A percentile compares a stretch with the other conserved stretches of the same genome.
phyloP scores from a whole-genome alignment of 2,113 vertebrate genomes.

The Eleginops maclovinus region DNA sequence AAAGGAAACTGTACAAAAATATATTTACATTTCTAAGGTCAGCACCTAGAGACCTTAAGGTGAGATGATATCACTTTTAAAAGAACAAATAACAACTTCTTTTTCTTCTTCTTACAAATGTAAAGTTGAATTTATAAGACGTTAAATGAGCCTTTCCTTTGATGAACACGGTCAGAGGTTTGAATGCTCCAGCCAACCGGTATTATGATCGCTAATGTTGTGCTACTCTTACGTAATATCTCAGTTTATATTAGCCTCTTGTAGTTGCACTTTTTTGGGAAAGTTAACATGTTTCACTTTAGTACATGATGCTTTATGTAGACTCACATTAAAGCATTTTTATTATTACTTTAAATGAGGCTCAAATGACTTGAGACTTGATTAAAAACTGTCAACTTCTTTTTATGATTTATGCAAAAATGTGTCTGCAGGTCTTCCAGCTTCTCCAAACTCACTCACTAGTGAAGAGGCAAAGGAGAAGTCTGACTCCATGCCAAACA shows the following conservation, averaged over 20 bases:
- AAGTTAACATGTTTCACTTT: too few species aligned
- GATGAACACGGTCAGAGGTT: background rate
- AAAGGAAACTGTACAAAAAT: background rate
- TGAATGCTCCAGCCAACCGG: background rate
- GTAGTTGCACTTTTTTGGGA: background rate
- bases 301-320: too few species aligned
- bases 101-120: background rate
- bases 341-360: too few species aligned
- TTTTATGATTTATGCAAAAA: background rate
- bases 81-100: background rate
- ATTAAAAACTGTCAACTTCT: background rate
- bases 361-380: background rate
- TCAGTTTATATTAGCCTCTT: background rate
- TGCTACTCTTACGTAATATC: background rate
- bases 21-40: background rate
- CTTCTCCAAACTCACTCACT: conserved; percentile 67
- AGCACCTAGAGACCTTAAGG: background rate
- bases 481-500: conserved; percentile 93
- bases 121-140: too few species aligned
- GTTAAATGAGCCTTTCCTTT: background rate
- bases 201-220: too few species aligned
- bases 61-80: background rate
- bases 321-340: too few species aligned
- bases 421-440: conserved; percentile 79
- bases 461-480: conserved; percentile 87